Conservation (phyloP, 2,888 invertebrate species). For the Lycia hirtaria region DNA sequence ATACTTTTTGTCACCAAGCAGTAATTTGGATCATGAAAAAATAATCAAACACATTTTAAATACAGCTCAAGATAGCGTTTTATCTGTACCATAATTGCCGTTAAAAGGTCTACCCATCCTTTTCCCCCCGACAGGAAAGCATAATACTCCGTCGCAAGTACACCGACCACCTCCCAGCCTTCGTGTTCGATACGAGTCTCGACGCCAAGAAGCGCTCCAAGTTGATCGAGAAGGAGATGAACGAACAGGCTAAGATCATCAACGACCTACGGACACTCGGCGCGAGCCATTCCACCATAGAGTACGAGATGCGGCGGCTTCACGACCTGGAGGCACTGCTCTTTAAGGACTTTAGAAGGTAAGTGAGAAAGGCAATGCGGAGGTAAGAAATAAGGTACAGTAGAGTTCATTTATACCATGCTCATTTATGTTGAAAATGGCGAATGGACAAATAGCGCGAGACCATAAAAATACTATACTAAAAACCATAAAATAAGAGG, state of each 20-base stretch:
- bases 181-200: conserved; percentile 91
- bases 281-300: conserved; percentile 95
- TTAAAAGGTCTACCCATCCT: not conserved
- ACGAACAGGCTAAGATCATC: conserved; percentile 97
- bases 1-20: too few relatives aligned
- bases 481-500: too few relatives aligned
- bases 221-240: conserved; percentile 98
- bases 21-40: too few relatives aligned
- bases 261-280: conserved; percentile 95
- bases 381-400: too few relatives aligned
- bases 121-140: conserved; percentile 82
- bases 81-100: not conserved
- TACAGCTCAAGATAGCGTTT: not conserved
- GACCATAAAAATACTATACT: too few relatives aligned
- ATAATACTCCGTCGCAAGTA: conserved; percentile 88
- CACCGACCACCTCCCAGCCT: conserved; percentile 92
- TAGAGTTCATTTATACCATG: too few relatives aligned
- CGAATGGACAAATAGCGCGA: too few relatives aligned
- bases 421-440: too few relatives aligned
- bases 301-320: conserved; percentile 95
- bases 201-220: conserved; percentile 95
- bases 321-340: conserved; percentile 97
- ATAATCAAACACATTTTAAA: too few relatives aligned
- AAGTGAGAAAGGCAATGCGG: too few relatives aligned
- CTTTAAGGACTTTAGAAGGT: conserved; percentile 96